Percentiles rank a stretch among this genome's conserved stretches.
Conservation (phyloP, 1,140 invertebrate genomes). For the Sogatella furcifera region DNA sequence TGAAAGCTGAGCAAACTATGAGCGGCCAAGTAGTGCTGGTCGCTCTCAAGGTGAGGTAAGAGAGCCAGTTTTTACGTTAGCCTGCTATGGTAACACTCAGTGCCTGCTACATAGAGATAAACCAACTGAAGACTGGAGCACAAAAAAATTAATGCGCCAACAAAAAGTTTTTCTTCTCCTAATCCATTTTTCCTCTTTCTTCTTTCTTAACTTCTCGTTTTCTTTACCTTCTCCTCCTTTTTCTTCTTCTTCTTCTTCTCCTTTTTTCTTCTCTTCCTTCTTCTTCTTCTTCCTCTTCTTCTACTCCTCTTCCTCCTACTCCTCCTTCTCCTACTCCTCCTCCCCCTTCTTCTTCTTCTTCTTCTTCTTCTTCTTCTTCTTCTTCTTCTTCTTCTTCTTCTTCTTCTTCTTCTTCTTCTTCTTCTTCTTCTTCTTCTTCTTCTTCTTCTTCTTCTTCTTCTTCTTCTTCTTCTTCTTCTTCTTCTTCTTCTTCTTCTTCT, state of each 20-base stretch:
- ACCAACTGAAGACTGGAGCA: too few species aligned
- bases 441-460: neutral
- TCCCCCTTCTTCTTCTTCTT: neutral
- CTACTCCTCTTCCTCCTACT: too few species aligned
- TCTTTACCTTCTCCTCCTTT: neutral
- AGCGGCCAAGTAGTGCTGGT: too few species aligned
- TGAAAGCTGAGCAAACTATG: too few species aligned
- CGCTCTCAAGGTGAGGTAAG: too few species aligned
- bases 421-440: neutral
- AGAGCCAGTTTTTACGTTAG: too few species aligned
- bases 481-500: neutral
- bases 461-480: neutral
- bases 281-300: too few species aligned
- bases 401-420: neutral
- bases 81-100: too few species aligned
- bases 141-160: too few species aligned
- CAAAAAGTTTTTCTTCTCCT: neutral
- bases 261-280: neutral
- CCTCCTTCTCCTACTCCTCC: too few species aligned
- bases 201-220: neutral
- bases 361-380: neutral
- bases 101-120: too few species aligned
- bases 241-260: neutral
- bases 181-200: neutral
- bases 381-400: neutral